Percentiles rank a stretch among this genome's conserved stretches.
Conservation (phyloP, 2,113 vertebrate genomes). For the Plectropomus leopardus region DNA sequence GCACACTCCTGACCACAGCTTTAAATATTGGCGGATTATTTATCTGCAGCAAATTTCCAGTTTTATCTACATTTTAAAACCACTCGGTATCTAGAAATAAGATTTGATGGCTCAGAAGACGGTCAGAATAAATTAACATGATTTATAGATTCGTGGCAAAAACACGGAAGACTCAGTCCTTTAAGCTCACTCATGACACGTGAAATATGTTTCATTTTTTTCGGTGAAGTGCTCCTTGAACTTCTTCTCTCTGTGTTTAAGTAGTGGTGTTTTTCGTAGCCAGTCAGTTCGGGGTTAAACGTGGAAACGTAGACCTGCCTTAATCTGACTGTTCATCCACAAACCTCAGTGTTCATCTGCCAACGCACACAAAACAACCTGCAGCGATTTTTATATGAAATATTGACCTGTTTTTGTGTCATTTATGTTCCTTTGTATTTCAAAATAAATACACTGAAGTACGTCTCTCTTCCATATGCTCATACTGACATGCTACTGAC, state of each 20-base stretch:
- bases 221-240: slow-evolving; percentile 43
- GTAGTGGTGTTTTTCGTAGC: neutral
- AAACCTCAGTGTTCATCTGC: slow-evolving; percentile 67
- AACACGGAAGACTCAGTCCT: neutral
- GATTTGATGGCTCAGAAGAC: neutral
- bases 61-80: neutral
- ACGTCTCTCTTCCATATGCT: neutral
- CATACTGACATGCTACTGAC: neutral
- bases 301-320: slow-evolving; percentile 59
- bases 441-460: slow-evolving; percentile 31
- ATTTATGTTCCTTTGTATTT: slow-evolving; percentile 41
- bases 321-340: slow-evolving; percentile 42
- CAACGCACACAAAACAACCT: slow-evolving; percentile 40
- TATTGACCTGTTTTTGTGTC: slow-evolving; percentile 23
- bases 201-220: neutral
- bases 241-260: slow-evolving; percentile 9
- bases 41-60: neutral
- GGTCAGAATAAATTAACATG: neutral
- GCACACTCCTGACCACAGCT: too few relatives aligned
- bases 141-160: neutral
- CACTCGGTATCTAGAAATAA: neutral
- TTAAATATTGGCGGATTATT: neutral
- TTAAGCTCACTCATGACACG: neutral
- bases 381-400: slow-evolving; percentile 31
- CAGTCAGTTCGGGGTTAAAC: neutral